Conservation (phyloP, 2,888 invertebrate species). For the Antheraea assamensis region DNA sequence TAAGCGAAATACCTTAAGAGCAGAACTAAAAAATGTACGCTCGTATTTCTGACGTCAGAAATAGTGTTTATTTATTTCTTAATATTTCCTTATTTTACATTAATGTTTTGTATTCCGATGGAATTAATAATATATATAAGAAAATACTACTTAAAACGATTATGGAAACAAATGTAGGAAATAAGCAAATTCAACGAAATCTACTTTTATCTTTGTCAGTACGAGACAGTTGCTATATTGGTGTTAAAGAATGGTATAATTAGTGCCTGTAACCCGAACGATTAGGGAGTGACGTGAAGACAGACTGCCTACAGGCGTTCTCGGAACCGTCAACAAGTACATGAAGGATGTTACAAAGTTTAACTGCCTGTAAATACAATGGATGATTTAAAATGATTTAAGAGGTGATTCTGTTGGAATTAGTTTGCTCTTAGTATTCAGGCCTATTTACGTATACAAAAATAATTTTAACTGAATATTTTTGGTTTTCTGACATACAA, state of each 20-base stretch:
- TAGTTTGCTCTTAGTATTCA: background rate
- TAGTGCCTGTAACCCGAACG: conserved; percentile 52
- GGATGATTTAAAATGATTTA: conserved; percentile 12
- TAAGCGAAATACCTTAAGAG: too few species aligned
- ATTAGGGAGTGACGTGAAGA: conserved; percentile 49
- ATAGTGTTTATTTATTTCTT: conserved; percentile 39
- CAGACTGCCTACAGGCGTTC: conserved; percentile 43
- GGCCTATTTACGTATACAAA: background rate
- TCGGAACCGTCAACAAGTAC: conserved; percentile 34
- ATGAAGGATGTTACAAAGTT: conserved; percentile 28
- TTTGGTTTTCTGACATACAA: too few species aligned
- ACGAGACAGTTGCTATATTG: conserved; percentile 47
- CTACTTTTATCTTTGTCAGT: conserved; percentile 57
- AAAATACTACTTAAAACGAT: background rate
- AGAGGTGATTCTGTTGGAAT: background rate
- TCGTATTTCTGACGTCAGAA: background rate
- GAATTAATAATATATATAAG: background rate
- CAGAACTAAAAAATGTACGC: too few species aligned
- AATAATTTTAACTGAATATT: background rate
- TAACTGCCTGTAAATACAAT: conserved; percentile 11
- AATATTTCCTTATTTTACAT: conserved; percentile 40
- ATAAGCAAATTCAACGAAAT: conserved; percentile 41
- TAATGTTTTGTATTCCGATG: conserved; percentile 22
- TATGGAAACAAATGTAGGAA: background rate
- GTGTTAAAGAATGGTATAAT: conserved; percentile 45